These are phyloP conservation scores for Abscondita cerata DNA, from an alignment of 2,888 invertebrate species.

Conservation along the genomic window DNA sequence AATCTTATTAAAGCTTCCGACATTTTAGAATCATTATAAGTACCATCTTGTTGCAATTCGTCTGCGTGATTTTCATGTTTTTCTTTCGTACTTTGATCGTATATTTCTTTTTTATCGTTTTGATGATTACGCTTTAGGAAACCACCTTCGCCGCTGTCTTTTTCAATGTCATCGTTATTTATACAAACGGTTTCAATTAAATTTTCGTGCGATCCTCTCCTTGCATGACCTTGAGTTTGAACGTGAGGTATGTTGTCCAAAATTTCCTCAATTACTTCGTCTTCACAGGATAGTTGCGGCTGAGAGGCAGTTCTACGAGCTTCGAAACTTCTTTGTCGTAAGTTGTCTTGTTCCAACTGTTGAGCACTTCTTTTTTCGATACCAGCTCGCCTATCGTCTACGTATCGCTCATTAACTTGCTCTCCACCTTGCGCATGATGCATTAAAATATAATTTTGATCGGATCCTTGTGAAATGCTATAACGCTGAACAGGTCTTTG, in stretches of 20 bases:
- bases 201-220: slow-evolving; percentile 69
- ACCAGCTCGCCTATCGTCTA: too few species aligned
- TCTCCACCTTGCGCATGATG: too few species aligned
- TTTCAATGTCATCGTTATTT: too few species aligned
- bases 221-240: slow-evolving; percentile 50
- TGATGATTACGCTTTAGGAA: too few species aligned
- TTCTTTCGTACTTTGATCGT: slow-evolving; percentile 23
- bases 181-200: slow-evolving; percentile 59
- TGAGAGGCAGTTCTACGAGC: slow-evolving; percentile 70
- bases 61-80: slow-evolving; percentile 11
- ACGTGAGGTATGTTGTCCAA: slow-evolving; percentile 46
- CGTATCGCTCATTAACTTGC: too few species aligned
- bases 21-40: slow-evolving; percentile 43
- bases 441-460: slow-evolving; percentile 49
- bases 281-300: slow-evolving; percentile 68
- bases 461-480: slow-evolving; percentile 40
- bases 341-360: slow-evolving; percentile 68
- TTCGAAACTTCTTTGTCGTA: too few species aligned
- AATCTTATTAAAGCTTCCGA: slow-evolving; percentile 52
- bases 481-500: slow-evolving; percentile 44
- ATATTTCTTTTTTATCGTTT: too few species aligned
- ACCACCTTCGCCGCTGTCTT: too few species aligned
- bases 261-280: slow-evolving; percentile 51
- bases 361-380: slow-evolving; percentile 68
- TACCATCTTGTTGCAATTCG: slow-evolving; percentile 26